phyloP scores from a whole-genome alignment of 1,140 invertebrate species.

The Caerostris extrusa region DNA sequence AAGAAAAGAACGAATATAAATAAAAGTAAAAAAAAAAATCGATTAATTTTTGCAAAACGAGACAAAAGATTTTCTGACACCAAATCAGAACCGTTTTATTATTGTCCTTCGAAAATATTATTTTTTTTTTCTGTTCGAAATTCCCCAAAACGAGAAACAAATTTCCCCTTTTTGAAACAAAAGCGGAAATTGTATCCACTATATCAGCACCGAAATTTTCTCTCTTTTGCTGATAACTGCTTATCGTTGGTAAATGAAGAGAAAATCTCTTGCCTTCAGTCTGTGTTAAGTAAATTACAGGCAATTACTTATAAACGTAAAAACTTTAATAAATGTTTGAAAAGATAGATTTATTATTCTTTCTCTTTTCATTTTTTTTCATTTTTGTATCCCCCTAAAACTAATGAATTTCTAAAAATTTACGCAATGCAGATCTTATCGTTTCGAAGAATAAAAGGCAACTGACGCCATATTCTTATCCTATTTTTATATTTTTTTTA shows the following conservation, averaged over 20 bases:
- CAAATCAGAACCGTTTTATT: conserved; percentile 69
- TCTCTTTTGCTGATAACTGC: conserved; percentile 13
- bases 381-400: no score
- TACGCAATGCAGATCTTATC: conserved; percentile 60
- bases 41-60: conserved; percentile 68
- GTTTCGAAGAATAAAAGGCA: background rate
- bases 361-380: background rate
- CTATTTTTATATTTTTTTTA: background rate
- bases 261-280: background rate
- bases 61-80: conserved; percentile 73
- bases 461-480: conserved; percentile 7
- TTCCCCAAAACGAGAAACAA: conserved; percentile 60
- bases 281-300: conserved; percentile 10
- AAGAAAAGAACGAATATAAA: conserved; percentile 22
- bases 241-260: conserved; percentile 21
- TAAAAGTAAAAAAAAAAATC: conserved; percentile 54
- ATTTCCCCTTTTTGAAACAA: conserved; percentile 61
- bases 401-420: conserved; percentile 59
- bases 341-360: conserved; percentile 19
- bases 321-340: conserved; percentile 52
- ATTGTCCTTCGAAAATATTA: conserved; percentile 29
- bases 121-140: background rate
- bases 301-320: conserved; percentile 73
- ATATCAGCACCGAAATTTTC: conserved; percentile 3
- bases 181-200: conserved; percentile 70